Evolutionary conservation across 2,888 invertebrate genomes (phyloP), one percentile per base, ranked within the genome.

Genomic region (Acronicta psi): DNA sequence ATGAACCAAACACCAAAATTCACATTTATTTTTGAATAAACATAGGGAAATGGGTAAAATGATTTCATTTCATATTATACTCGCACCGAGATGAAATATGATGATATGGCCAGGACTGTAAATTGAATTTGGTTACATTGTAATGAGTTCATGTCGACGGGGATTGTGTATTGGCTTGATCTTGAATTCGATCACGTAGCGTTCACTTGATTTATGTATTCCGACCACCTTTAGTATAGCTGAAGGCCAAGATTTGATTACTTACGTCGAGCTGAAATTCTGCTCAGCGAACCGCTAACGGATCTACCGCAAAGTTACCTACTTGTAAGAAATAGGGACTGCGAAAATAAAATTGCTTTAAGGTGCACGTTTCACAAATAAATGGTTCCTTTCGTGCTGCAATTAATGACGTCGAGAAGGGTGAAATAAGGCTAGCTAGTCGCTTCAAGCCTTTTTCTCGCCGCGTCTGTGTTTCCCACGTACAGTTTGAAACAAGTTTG

Each of bases 111-210:
- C 82, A 83, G 78, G 81, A 84, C 82, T 77, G 86, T 87, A 92
- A 92, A 93, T 92, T 92, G 91, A 91, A 92, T 93, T 92, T 88
- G 90, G 91, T 89, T 92, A 89, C 85, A 88, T 85, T 89, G 87
- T 93, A 93, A 93, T 92, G 91, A 92, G 89, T 90, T 88, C 87
- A 87, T 88, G 88, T 88, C 87, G 86, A 79, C 82, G 79, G 81
- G 84, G 86, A 85, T 87, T 87, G 83, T 87, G 86, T 90, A 89
- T 88, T 85, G 87, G 83, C 81, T 88, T 87, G 86, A 92, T 92
- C 92, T 89, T 89, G 84, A 92, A 91, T 90, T 90, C 88, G 87
- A 90, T 92, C 92, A 92, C 91, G 93, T 92, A 85, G 81, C 81
- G 76, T 85, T 86, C 85, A 82, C 85, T 90, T 91, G 91, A 92